A percentile compares a stretch with the other conserved stretches of the same genome.
These are phyloP conservation scores for Aleiodes testaceus DNA, from an alignment of 2,888 invertebrate genomes.

Conservation along the genomic window DNA sequence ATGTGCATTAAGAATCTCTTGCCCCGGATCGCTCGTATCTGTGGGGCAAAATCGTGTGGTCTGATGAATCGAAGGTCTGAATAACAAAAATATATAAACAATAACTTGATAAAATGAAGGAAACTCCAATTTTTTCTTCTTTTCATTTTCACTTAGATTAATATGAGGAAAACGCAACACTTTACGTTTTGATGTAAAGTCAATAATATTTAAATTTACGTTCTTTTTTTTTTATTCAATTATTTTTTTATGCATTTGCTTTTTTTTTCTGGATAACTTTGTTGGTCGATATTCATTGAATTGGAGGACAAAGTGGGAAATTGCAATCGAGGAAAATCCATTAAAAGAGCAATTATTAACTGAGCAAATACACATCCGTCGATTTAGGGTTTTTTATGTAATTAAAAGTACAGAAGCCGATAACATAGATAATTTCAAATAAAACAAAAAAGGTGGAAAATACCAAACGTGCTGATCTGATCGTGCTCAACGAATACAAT, in stretches of 20 bases:
- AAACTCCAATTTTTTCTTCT: conserved; percentile 20
- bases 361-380: not conserved
- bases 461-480: conserved; percentile 23
- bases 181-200: conserved; percentile 28
- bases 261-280: conserved; percentile 38
- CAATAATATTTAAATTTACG: conserved; percentile 30
- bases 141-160: conserved; percentile 21
- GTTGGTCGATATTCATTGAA: conserved; percentile 37
- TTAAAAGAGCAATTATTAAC: conserved; percentile 7
- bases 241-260: conserved; percentile 37
- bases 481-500: conserved; percentile 21
- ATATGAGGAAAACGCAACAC: conserved; percentile 12
- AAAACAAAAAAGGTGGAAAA: conserved; percentile 10
- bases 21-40: conserved; percentile 34
- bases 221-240: conserved; percentile 7
- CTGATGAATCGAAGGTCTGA: conserved; percentile 29
- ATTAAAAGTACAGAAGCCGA: too few species aligned
- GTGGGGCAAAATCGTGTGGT: conserved; percentile 26
- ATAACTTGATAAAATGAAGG: conserved; percentile 10
- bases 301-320: not conserved
- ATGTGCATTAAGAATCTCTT: conserved; percentile 41
- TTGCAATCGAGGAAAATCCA: not conserved
- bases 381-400: conserved; percentile 8
- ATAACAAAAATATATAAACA: conserved; percentile 11
- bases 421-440: not conserved